A percentile compares a stretch with the other conserved stretches of the same genome.
Evolutionary conservation across 2,113 vertebrate species (phyloP).

Genomic region (Brachyistius frenatus): DNA sequence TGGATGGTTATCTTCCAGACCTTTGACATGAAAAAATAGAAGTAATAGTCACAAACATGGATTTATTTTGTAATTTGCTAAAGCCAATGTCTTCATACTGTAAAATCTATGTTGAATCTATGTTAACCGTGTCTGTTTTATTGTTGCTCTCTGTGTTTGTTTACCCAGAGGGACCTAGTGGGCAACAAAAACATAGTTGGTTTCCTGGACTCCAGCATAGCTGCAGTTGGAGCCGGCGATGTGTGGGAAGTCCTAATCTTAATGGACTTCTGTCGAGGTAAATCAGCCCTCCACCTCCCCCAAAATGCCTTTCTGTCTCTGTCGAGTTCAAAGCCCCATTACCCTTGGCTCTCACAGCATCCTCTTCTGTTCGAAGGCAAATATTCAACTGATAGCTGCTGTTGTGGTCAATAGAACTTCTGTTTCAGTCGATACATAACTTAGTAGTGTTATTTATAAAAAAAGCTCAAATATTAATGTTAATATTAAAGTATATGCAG

Average conservation of each 20-base stretch:
- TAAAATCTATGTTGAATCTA: not conserved
- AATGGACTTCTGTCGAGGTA: slow-evolving; percentile 98
- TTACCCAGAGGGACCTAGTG: slow-evolving; percentile 90
- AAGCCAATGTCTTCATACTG: slow-evolving; percentile 1
- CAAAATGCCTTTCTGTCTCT: not conserved
- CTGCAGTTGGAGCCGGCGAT: slow-evolving; percentile 92
- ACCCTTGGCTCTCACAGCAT: slow-evolving; percentile 18
- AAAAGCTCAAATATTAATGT: slow-evolving; percentile 8
- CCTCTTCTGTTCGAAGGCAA: slow-evolving; percentile 15
- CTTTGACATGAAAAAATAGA: slow-evolving; percentile 32
- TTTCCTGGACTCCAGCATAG: slow-evolving; percentile 96
- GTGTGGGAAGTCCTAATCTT: slow-evolving; percentile 98
- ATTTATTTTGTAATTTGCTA: slow-evolving; percentile 15
- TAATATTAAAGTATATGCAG: not conserved
- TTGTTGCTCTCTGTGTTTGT: slow-evolving; percentile 52
- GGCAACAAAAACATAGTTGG: slow-evolving; percentile 98
- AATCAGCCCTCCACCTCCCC: slow-evolving; percentile 51
- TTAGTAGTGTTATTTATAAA: slow-evolving; percentile 39
- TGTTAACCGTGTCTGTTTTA: not conserved
- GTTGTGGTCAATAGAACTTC: slow-evolving; percentile 8
- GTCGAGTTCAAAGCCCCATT: slow-evolving; percentile 32
- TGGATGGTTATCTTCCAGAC: slow-evolving; percentile 54
- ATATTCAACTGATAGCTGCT: slow-evolving; percentile 17
- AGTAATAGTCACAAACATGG: not conserved
- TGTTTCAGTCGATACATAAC: slow-evolving; percentile 22